Conservation (phyloP, 2,888 invertebrate genomes). For the Drosophila anomelani region DNA sequence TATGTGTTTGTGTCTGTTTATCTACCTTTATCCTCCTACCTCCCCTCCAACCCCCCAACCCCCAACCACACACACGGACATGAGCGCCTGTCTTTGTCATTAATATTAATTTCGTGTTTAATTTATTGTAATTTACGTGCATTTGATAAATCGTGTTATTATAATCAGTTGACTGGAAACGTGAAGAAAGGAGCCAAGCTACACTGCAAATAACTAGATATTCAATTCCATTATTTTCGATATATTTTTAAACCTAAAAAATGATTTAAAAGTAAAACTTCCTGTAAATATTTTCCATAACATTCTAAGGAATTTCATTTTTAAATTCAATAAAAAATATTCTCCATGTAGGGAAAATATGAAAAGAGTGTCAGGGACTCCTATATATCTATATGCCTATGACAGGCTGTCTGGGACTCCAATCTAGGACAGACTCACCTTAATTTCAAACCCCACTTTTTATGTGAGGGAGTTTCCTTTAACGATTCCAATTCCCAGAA, state of each 20-base stretch:
- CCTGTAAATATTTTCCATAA: not conserved
- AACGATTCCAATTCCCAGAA: constrained; percentile 5
- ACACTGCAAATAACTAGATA: not conserved
- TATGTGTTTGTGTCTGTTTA: constrained; percentile 29
- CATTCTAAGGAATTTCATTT: not conserved
- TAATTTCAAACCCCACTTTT: not conserved
- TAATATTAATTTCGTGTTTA: constrained; percentile 79
- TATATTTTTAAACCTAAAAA: not conserved
- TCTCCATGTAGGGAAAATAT: not conserved
- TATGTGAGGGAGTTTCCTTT: not conserved
- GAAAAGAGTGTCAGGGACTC: not conserved
- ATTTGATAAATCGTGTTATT: constrained; percentile 79
- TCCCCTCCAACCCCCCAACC: not conserved
- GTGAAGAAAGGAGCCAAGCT: constrained; percentile 39
- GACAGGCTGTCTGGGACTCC: constrained; percentile 9
- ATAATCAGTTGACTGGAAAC: constrained; percentile 67
- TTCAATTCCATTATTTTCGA: not conserved
- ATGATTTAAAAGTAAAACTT: not conserved
- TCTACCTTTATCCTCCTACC: constrained; percentile 8
- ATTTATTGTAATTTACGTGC: constrained; percentile 81
- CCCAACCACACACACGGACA: constrained; percentile 2
- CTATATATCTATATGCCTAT: not conserved
- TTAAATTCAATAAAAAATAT: not conserved
- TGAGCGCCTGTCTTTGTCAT: constrained; percentile 63
- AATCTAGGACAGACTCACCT: constrained; percentile 35